Evolutionary conservation across 2,113 vertebrate genomes (phyloP).

Genomic region (Podarcis cretensis): DNA sequence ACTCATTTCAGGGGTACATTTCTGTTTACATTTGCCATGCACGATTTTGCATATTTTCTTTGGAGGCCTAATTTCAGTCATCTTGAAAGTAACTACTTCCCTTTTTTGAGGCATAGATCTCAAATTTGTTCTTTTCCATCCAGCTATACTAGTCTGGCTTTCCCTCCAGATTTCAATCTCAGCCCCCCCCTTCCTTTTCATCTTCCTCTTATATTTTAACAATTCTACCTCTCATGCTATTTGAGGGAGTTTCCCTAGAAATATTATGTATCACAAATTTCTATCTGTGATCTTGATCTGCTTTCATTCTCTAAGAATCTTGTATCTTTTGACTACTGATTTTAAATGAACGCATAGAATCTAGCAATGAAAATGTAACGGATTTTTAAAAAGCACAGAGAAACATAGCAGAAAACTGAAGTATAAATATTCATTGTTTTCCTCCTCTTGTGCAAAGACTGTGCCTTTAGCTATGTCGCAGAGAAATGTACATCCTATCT

Average conservation of each 20-base stretch:
- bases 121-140: neutral
- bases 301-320: conserved; percentile 31
- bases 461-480: neutral
- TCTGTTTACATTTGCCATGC: neutral
- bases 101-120: neutral
- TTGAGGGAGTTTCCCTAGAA: conserved; percentile 35
- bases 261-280: conserved; percentile 29
- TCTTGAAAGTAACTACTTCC: neutral
- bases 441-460: neutral
- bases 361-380: conserved; percentile 2
- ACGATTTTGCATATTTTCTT: neutral
- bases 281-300: conserved; percentile 8
- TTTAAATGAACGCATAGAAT: neutral
- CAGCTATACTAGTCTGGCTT: neutral
- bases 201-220: neutral
- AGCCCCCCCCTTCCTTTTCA: neutral
- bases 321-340: conserved; percentile 41
- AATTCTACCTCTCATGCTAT: neutral
- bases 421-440: neutral
- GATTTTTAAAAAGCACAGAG: conserved; percentile 45
- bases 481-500: neutral
- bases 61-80: neutral
- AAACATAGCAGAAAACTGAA: neutral
- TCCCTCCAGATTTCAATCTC: neutral
- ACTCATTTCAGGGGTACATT: neutral